Conservation (phyloP, 2,113 vertebrate genomes). For the Xiphorhynchus elegans region DNA sequence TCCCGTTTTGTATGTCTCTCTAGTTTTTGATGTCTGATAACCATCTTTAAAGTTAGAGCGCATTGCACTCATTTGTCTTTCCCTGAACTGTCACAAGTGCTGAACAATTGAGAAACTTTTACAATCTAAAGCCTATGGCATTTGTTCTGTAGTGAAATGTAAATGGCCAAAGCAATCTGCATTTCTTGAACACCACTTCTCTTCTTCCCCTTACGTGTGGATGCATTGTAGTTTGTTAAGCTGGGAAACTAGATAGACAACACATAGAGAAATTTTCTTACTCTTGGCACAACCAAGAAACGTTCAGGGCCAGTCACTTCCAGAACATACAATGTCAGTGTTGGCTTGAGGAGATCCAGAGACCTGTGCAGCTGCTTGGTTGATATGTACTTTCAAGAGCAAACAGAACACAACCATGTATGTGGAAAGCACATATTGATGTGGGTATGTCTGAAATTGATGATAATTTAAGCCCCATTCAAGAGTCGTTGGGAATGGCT, state of each 20-base stretch:
- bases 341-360: neutral
- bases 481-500: neutral
- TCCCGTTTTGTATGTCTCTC: neutral
- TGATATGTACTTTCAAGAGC: neutral
- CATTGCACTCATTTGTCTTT: neutral
- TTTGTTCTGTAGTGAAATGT: neutral
- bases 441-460: fast-evolving
- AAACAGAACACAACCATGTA: neutral
- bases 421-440: neutral
- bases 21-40: neutral
- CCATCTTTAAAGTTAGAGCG: neutral
- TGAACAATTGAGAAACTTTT: neutral
- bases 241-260: neutral
- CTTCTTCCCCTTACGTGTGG: neutral
- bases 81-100: neutral
- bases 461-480: neutral
- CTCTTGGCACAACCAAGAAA: neutral
- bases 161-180: neutral
- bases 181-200: neutral
- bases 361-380: neutral
- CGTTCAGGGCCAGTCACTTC: neutral
- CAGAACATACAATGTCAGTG: neutral
- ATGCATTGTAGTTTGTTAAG: neutral
- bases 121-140: neutral
- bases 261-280: neutral